Evolutionary conservation across 2,888 invertebrate genomes (phyloP), one percentile per base, ranked within the genome.

Genomic region (Oxystoma pomonae): DNA sequence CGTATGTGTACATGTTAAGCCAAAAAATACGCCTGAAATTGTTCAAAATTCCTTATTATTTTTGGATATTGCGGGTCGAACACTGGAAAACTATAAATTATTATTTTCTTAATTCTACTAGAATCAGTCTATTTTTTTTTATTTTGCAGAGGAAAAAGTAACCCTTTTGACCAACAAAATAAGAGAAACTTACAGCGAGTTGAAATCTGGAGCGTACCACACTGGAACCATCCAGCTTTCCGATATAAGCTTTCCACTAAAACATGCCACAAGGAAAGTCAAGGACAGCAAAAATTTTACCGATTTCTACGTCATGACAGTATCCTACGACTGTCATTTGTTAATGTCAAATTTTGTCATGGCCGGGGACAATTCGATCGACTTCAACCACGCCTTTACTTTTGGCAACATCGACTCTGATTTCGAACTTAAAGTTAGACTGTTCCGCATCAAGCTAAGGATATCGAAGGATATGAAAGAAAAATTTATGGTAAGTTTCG

Each of bases 371-470:
- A 60, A 68, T 2, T 64, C 69, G 9, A 20, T 73, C 0, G 61
- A 63, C 2, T 78, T 81, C 61, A 68, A 73, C 0, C 76, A 73
- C 2, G 57, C 60, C 1, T 72, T 78, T 22, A 65, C 65, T 0
- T 80, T 84, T 49, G 73, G 69, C 12, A 73, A 78, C 20, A 64
- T 81, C 0, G 68, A 70, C 0, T 71, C 80, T 0, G 72, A 79
- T 58, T 81, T 83, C 55, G 77, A 79, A 58, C 74, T 85, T 16
- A 77, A 74, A 12, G 75, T 83, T 2, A 79, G 82, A 62, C 74
- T 85, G 17, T 85, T 82, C 63, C 80, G 81, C 66, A 69, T 84
- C 52, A 69, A 59, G 18, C 19, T 71, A 17, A 57, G 62, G 20
- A 68, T 67, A 3, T 57, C 58, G 1, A 51, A 63, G 5, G 57